Evolutionary conservation across 2,113 vertebrate species (phyloP).

Genomic region (Anser brachyrhynchus): DNA sequence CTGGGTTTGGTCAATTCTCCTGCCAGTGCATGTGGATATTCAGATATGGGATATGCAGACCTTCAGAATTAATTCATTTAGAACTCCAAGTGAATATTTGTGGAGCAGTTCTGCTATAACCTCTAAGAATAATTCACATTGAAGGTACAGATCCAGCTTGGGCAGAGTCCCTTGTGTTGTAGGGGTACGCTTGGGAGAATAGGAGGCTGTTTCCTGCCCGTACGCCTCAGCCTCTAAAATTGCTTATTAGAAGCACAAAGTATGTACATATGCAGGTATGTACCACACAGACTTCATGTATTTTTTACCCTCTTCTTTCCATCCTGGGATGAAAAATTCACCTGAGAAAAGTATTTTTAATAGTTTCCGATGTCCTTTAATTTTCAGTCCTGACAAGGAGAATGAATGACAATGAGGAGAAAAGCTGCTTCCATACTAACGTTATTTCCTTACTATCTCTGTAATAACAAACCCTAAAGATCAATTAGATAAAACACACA

Average conservation of each 20-base stretch:
- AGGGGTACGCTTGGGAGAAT: neutral
- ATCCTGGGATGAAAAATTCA: neutral
- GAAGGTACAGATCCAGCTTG: neutral
- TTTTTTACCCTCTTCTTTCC: neutral
- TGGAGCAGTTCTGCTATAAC: neutral
- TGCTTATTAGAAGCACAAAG: neutral
- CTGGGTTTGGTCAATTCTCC: neutral
- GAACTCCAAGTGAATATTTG: neutral
- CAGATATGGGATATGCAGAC: neutral
- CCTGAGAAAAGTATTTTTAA: neutral
- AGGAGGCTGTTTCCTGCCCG: neutral
- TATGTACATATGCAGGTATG: rapidly evolving
- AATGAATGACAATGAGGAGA: neutral
- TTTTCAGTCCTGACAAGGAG: neutral
- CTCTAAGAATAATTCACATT: neutral
- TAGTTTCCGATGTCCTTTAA: neutral
- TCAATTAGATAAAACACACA: neutral
- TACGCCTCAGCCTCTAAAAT: neutral
- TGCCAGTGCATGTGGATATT: neutral
- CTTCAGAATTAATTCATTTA: neutral
- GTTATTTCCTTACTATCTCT: neutral
- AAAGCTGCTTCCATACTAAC: neutral
- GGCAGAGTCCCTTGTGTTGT: neutral
- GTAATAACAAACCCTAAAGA: neutral
- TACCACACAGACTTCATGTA: neutral